Evolutionary conservation across 2,888 invertebrate genomes (phyloP), one percentile per base, ranked within the genome.

Genomic region (Ypsolopha scabrella): DNA sequence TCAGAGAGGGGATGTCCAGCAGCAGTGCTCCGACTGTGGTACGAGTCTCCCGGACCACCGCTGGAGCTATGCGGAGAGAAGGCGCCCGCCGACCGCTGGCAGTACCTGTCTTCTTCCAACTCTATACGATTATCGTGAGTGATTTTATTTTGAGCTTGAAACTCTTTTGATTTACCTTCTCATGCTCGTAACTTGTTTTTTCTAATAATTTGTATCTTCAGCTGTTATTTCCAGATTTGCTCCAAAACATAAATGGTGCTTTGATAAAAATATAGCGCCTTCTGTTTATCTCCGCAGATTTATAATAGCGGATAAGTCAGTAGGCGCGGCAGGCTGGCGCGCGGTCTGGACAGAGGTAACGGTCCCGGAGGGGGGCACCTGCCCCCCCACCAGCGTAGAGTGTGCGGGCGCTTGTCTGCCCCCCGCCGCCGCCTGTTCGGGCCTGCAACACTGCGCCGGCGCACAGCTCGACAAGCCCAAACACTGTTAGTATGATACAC

Each of bases 341-440:
- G 94, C 96, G 48, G 91, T 96, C 51, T 98, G 98, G 97, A 98
- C 98, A 53, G 98, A 98, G 88, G 93, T 98, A 63, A 88, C 89
- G 63, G 90, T 90, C 60, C 58, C 65, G 48, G 70, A 60, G 58
- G 81, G 90, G 94, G 59, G 88, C 81, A 67, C 89, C 89, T 61
- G 61, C 55, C 54, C 64, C 63, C 59, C 68, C 37, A 7, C 66
- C 46, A 41, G 60, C 56, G 67, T 63, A 57, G 63, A 58, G 54
- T 76, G 76, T 68, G 69, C 59, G 36, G 76, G 70, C 61, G 74
- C 76, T 1, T 81, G 82, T 62, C 72, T 85, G 60, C 81, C 83
- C 55, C 65, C 71, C 62, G 70, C 63, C 66, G 80, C 83, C 62
- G 72, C 75, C 55, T 83, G 83, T 79, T 79, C 82, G 57, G 69